phyloP scores from a whole-genome alignment of 2,888 invertebrate species.

The Lasioglossum leucozonium region DNA sequence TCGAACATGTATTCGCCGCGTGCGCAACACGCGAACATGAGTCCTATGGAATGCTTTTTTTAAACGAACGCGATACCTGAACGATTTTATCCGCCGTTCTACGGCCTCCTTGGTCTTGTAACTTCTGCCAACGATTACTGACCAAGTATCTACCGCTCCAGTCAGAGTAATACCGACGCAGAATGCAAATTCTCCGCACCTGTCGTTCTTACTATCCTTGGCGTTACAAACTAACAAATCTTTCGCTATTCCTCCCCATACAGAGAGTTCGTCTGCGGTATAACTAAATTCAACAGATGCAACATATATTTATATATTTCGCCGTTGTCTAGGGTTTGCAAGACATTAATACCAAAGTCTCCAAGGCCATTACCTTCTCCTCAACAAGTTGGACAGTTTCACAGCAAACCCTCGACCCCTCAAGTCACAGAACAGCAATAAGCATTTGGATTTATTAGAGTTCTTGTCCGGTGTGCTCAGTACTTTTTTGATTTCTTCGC shows the following conservation, averaged over 20 bases:
- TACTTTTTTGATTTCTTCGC: slow-evolving; percentile 11
- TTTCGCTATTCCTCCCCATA: slow-evolving; percentile 76
- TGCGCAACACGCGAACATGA: slow-evolving; percentile 80
- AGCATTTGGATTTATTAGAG: slow-evolving; percentile 68
- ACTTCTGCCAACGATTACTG: slow-evolving; percentile 70
- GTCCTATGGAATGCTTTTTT: slow-evolving; percentile 77
- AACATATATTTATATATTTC: not conserved
- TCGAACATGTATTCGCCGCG: slow-evolving; percentile 71
- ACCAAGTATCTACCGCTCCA: slow-evolving; percentile 79
- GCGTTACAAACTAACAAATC: slow-evolving; percentile 69
- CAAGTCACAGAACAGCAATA: slow-evolving; percentile 69
- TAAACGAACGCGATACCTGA: slow-evolving; percentile 72
- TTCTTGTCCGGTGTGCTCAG: slow-evolving; percentile 21
- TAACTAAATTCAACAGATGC: slow-evolving; percentile 27
- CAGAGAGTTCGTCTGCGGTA: slow-evolving; percentile 42
- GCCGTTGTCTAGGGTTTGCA: not conserved
- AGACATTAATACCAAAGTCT: not conserved
- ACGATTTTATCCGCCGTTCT: slow-evolving; percentile 66
- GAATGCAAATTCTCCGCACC: slow-evolving; percentile 26
- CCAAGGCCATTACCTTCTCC: slow-evolving; percentile 54
- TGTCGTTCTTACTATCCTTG: not conserved
- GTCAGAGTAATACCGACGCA: slow-evolving; percentile 73
- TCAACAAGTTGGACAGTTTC: slow-evolving; percentile 46
- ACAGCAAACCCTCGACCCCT: slow-evolving; percentile 36
- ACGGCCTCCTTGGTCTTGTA: slow-evolving; percentile 69